Base-by-base conservation (phyloP, 2,888 invertebrate genomes). In the Caenorhabditis sp. region DNA sequence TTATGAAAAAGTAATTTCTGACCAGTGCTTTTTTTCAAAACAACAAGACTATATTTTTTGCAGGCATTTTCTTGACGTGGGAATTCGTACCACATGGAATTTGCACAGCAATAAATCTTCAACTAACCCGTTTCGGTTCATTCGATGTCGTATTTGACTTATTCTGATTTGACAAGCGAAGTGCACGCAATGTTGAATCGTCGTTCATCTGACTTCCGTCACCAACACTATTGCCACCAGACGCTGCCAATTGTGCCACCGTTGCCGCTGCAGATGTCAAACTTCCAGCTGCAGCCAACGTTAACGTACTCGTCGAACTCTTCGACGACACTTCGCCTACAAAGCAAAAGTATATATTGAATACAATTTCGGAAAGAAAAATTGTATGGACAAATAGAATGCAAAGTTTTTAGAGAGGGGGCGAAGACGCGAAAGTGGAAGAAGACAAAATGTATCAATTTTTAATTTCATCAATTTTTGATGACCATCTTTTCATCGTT, bases 121-220 rank as follows among this genome's bases (percentile, higher is more conserved):
- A 17, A 23, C 70, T 57, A 14, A 80, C 82, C 61, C 77, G 62
- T 50, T 82, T 76, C 7, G 82, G 82, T 52, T 81, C 76, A 4
- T 57, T 57, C 56, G 61, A 71, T 25, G 50, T 52, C 31, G 71
- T 50, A 56, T 62, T 36, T 38, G 26, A 31, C 31, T 64, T 53
- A 58, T 68, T 61, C 53, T 67, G 67, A 49, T 59, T 58, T 17
- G 72, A 68, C 14, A 68, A 38, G 10, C 71, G 64, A 54, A 76
- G 63, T 56, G 56, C 65, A 31, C 69, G 52, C 59, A 67, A 50
- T 20, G 61, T 52, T 50, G 59, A 36, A 25, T 63, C 67, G 31
- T 70, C 76, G 17, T 65, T 38, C 53, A 53, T 61, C 20, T 43
- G 43, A 14, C 20, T 25, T 10, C 43, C 21, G n/a, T 54, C n/a